These are phyloP conservation scores for Hetaerina titia DNA, from an alignment of 2,888 invertebrate genomes.

Conservation along the genomic window DNA sequence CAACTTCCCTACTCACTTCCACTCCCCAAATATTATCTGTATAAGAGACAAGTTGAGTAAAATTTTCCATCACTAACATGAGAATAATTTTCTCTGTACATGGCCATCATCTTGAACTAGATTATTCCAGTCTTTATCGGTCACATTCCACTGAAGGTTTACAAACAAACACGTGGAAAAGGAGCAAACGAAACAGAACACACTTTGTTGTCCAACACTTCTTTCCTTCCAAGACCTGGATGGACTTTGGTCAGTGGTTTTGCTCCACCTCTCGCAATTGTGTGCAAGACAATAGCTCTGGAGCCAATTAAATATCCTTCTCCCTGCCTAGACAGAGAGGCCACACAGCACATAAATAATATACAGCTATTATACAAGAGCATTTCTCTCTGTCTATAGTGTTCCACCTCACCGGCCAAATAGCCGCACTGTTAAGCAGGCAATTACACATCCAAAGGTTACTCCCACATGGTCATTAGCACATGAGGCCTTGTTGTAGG, in stretches of 20 bases:
- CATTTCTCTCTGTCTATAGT: slow-evolving; percentile 57
- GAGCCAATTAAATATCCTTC: slow-evolving; percentile 48
- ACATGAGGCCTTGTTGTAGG: slow-evolving; percentile 81
- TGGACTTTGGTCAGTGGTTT: slow-evolving; percentile 55
- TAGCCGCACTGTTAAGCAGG: slow-evolving; percentile 69
- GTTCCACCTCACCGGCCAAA: slow-evolving; percentile 71
- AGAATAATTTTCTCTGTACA: slow-evolving; percentile 68
- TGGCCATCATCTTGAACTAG: slow-evolving; percentile 69
- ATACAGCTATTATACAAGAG: slow-evolving; percentile 71
- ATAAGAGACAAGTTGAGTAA: slow-evolving; percentile 54
- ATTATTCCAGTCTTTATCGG: slow-evolving; percentile 70
- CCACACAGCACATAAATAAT: slow-evolving; percentile 71
- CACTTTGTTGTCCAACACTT: slow-evolving; percentile 64
- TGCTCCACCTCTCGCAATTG: slow-evolving; percentile 41
- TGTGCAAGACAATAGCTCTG: slow-evolving; percentile 57
- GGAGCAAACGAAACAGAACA: slow-evolving; percentile 68
- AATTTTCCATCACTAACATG: slow-evolving; percentile 66
- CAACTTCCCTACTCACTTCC: slow-evolving; percentile 56
- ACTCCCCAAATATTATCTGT: slow-evolving; percentile 67
- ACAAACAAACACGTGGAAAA: slow-evolving; percentile 70
- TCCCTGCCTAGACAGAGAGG: slow-evolving; percentile 68
- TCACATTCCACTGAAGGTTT: slow-evolving; percentile 70
- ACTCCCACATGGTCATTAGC: slow-evolving; percentile 24
- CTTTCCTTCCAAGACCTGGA: slow-evolving; percentile 49
- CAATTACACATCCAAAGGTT: slow-evolving; percentile 45